Evolutionary conservation across 2,888 invertebrate genomes (phyloP), one percentile per base, ranked within the genome.

Genomic region (Tanypteryx hageni): DNA sequence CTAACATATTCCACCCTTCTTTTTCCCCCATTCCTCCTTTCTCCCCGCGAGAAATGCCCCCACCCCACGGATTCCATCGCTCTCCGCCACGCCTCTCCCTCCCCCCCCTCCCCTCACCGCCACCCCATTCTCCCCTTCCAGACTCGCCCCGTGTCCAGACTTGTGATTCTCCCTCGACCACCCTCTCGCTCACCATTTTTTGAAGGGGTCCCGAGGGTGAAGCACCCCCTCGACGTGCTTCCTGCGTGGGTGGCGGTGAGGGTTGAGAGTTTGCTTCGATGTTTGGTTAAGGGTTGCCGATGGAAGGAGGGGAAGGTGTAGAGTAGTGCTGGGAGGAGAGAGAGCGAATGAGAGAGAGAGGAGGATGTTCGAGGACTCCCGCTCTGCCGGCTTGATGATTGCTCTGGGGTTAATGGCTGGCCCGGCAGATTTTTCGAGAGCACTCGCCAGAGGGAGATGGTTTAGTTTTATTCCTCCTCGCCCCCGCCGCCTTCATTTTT

Each of bases 361-460:
- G 44, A 44, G 44, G 89, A 61, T 64, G 89, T 61, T 89, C 64
- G 64, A 89, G 89, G 64, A 44, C 64, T 56, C 89, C 89, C 89
- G 89, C 89, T 89, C 64, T 89, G 89, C 61, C 89, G 89, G 89
- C 56, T 89, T 89, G 89, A 89, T 64, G 89, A 89, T 89, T 89
- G 64, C 89, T 89, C 89, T 89, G 89, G 64, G 89, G 61, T 89
- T 89, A 89, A 89, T 89, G 89, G 89, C 89, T 89, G 89, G 61
- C 89, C 89, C 44, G 64, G 89, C 89, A 89, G 89, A 89, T 89
- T 89, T 89, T 89, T 89, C 89, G 68, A 89, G 89, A 68, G 89
- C 89, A 5, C 89, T 89, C 44, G 44, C 44, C 61, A 44, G 89
- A 44, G 83, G 56, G 83, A 76, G 83, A 57, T 22, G 85, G 61